These are phyloP conservation scores for Nyctereutes procyonoides DNA, from an alignment of 2,113 vertebrate species.

Conservation along the genomic window DNA sequence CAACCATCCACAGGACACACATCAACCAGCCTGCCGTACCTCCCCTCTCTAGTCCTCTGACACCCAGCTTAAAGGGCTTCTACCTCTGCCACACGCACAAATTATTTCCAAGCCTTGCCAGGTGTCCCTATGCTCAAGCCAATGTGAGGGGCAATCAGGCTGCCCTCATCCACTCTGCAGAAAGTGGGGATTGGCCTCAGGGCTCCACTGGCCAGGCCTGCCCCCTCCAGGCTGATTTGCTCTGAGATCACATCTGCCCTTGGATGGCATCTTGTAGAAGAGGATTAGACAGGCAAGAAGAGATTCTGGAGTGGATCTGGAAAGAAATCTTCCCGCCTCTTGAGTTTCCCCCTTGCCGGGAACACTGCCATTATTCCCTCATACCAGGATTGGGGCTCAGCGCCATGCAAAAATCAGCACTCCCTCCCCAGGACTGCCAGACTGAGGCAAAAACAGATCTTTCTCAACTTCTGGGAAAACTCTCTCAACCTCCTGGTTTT, in stretches of 20 bases:
- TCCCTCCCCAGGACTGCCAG: neutral
- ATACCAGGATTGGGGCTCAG: neutral
- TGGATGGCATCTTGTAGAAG: neutral
- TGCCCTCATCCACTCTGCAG: neutral
- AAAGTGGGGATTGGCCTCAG: fast-evolving
- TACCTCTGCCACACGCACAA: neutral
- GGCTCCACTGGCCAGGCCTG: neutral
- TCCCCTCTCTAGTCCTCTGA: neutral
- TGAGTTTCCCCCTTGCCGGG: neutral
- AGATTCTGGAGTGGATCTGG: neutral
- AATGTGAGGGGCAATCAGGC: fast-evolving
- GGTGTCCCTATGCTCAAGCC: too few species aligned
- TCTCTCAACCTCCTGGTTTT: neutral
- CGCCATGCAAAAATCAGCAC: neutral
- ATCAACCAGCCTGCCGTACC: too few species aligned
- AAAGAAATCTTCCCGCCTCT: neutral
- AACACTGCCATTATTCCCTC: neutral
- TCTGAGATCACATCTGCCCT: neutral
- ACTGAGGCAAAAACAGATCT: neutral
- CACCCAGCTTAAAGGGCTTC: neutral
- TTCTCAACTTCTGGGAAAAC: neutral
- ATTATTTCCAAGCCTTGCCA: neutral
- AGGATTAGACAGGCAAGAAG: neutral
- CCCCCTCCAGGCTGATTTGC: neutral
- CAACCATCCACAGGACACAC: neutral